Percentiles rank a stretch among this genome's conserved stretches.
These are phyloP conservation scores for Hycleus cichorii DNA, from an alignment of 1,140 invertebrate species.

Conservation along the genomic window DNA sequence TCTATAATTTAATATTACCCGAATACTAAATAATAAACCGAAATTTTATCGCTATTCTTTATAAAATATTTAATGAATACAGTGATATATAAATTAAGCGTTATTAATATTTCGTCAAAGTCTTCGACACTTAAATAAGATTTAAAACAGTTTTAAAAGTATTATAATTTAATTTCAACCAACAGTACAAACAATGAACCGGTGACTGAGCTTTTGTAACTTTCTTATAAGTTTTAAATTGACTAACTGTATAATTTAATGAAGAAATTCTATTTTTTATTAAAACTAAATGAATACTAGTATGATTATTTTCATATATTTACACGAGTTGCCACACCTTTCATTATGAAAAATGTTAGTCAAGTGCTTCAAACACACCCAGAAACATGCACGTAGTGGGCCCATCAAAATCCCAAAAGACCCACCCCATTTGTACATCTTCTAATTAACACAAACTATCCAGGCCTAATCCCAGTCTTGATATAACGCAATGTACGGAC, in stretches of 20 bases:
- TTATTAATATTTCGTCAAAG: conserved; percentile 4
- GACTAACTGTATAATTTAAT: conserved; percentile 10
- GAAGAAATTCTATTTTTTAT: conserved; percentile 12
- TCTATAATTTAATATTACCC: conserved; percentile 6
- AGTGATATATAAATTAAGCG: not conserved
- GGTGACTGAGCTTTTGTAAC: conserved; percentile 10
- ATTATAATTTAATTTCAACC: conserved; percentile 10
- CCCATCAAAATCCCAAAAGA: no score
- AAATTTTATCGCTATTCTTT: conserved; percentile 2
- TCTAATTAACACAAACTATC: no score
- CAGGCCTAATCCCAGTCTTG: no score
- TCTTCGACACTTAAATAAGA: not conserved
- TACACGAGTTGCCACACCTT: no score
- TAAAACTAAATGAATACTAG: conserved; percentile 4
- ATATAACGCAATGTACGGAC: no score
- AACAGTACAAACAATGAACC: conserved; percentile 12
- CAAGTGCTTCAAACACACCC: no score
- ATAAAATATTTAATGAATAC: not conserved
- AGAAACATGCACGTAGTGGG: no score
- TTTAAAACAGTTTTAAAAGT: conserved; percentile 6
- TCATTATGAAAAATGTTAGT: no score
- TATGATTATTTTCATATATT: no score
- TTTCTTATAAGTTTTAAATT: conserved; percentile 13
- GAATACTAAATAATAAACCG: not conserved
- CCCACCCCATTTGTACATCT: no score